Evolutionary conservation across 2,888 invertebrate species (phyloP).

Genomic region (Rhagonycha fulva): DNA sequence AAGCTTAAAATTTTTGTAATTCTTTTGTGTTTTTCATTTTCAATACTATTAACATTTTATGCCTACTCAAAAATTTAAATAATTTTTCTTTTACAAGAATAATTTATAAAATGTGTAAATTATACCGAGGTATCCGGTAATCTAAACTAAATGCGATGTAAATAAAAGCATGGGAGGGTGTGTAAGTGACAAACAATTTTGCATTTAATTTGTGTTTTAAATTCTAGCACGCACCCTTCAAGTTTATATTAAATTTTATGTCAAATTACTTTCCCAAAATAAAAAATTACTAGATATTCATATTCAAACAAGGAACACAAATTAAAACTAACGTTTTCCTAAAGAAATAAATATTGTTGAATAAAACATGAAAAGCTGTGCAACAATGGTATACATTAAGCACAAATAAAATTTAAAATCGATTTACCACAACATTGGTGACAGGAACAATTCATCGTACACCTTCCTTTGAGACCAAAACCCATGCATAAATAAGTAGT

Average conservation of each 20-base stretch:
- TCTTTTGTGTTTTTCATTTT: background rate
- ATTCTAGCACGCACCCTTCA: background rate
- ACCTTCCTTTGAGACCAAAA: conserved; percentile 10
- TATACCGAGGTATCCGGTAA: background rate
- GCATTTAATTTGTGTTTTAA: background rate
- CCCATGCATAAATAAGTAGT: conserved; percentile 12
- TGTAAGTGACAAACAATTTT: background rate
- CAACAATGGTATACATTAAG: background rate
- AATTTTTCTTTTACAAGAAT: background rate
- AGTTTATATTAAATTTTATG: background rate
- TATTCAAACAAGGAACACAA: background rate
- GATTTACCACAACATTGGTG: conserved; percentile 11
- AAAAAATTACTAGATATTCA: background rate
- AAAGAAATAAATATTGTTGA: background rate
- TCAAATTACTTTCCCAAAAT: background rate
- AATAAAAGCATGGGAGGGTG: background rate
- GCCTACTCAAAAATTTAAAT: background rate
- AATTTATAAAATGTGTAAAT: background rate
- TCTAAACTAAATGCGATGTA: background rate
- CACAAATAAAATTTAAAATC: conserved; percentile 10
- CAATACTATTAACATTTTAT: background rate
- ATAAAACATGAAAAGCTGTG: background rate
- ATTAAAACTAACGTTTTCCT: background rate
- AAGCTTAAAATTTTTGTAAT: background rate
- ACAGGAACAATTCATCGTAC: conserved; percentile 18